Percentiles rank a stretch among this genome's conserved stretches.
Evolutionary conservation across 2,797 vertebrate species (phyloP).

Genomic region (Rallus crepitans): DNA sequence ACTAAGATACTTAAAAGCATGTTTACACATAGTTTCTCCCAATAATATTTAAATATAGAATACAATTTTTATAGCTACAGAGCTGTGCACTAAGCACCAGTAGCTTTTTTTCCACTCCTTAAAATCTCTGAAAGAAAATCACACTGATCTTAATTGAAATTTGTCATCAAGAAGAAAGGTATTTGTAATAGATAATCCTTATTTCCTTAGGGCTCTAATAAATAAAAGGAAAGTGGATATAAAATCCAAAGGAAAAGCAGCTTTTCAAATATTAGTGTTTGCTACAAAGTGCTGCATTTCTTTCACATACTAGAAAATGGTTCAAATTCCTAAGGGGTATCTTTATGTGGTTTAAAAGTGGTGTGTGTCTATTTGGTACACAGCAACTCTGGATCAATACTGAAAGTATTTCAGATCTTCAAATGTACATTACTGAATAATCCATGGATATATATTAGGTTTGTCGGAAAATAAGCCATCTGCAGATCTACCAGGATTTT

Average conservation of each 20-base stretch:
- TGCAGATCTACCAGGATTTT: conserved; percentile 50
- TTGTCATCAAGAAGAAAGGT: conserved; percentile 4
- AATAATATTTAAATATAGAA: background rate
- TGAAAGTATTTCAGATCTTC: conserved; percentile 76
- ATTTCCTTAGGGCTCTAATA: conserved; percentile 36
- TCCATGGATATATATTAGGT: conserved; percentile 69
- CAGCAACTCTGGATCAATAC: conserved; percentile 74
- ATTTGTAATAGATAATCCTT: conserved; percentile 11
- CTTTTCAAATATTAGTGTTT: conserved; percentile 64
- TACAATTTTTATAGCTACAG: background rate
- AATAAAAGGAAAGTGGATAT: conserved; percentile 29
- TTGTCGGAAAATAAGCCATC: conserved; percentile 51
- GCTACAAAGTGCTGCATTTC: conserved; percentile 59
- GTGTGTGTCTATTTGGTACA: conserved; percentile 67
- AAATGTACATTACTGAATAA: conserved; percentile 78
- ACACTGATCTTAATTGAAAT: background rate
- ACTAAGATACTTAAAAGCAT: background rate
- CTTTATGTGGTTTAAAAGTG: conserved; percentile 77
- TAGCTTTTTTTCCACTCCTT: background rate
- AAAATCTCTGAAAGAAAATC: conserved; percentile 23
- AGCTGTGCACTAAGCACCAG: background rate
- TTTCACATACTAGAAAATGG: conserved; percentile 74
- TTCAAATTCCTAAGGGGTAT: conserved; percentile 73
- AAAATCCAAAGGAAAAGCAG: conserved; percentile 48
- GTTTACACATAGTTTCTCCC: background rate